phyloP scores from a whole-genome alignment of 2,113 vertebrate genomes.

The Nasalis larvatus region DNA sequence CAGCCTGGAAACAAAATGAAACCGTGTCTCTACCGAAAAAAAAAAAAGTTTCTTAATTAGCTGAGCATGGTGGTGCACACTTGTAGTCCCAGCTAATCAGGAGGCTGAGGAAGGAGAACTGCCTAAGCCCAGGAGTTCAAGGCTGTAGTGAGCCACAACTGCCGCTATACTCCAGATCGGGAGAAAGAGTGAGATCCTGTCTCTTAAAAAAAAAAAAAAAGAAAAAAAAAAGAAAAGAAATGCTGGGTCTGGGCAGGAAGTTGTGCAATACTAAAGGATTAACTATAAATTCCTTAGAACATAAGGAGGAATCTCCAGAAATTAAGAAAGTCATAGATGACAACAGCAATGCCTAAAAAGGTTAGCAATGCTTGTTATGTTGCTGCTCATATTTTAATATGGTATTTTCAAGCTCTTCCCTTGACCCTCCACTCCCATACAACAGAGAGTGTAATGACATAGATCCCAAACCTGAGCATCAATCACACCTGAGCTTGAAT shows the following conservation, averaged over 20 bases:
- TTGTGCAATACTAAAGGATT: conserved; percentile 4
- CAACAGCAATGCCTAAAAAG: conserved; percentile 6
- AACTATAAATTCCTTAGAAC: conserved; percentile 14
- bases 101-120: too few species aligned
- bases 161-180: too few species aligned
- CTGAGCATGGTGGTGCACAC: too few species aligned
- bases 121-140: too few species aligned
- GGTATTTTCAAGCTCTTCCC: neutral
- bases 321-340: conserved; percentile 31
- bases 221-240: neutral
- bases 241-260: neutral
- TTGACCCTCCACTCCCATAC: neutral
- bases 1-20: too few species aligned
- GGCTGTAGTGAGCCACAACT: too few species aligned
- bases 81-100: too few species aligned
- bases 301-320: neutral
- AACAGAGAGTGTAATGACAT: neutral
- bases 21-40: too few species aligned
- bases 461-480: conserved; percentile 6
- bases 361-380: neutral
- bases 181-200: too few species aligned
- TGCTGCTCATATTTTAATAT: conserved; percentile 12
- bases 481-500: neutral
- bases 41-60: too few species aligned
- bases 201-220: too few species aligned